These are phyloP conservation scores for Emmelina monodactyla DNA, from an alignment of 2,888 invertebrate species.

Conservation along the genomic window DNA sequence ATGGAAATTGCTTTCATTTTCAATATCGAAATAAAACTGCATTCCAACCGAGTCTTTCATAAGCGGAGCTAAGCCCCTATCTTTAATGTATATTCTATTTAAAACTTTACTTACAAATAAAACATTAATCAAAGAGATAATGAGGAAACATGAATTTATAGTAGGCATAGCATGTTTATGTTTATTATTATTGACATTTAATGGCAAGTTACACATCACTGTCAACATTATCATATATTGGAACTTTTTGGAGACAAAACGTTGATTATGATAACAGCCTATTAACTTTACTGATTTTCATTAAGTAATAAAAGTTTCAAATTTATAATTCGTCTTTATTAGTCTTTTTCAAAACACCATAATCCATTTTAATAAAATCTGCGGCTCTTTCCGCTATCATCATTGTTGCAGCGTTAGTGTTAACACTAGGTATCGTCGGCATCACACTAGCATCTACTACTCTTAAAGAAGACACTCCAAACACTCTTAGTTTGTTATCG, in stretches of 20 bases:
- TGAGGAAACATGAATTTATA: not conserved
- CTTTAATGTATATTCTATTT: slow-evolving; percentile 26
- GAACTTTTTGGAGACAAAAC: not conserved
- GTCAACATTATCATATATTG: not conserved
- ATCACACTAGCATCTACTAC: slow-evolving; percentile 52
- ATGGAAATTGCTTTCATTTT: slow-evolving; percentile 25
- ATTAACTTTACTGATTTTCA: too few relatives aligned
- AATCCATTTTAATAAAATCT: slow-evolving; percentile 44
- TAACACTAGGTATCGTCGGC: slow-evolving; percentile 51
- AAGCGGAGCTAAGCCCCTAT: slow-evolving; percentile 37
- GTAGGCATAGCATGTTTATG: slow-evolving; percentile 17
- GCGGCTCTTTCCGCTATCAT: slow-evolving; percentile 54
- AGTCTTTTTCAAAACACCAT: slow-evolving; percentile 14
- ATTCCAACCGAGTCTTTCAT: slow-evolving; percentile 33
- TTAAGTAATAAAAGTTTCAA: not conserved
- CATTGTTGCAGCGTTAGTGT: slow-evolving; percentile 48
- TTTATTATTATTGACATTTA: slow-evolving; percentile 2
- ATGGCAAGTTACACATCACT: not conserved
- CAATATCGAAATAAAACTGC: slow-evolving; percentile 37
- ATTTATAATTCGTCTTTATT: slow-evolving; percentile 34
- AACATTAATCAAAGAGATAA: slow-evolving; percentile 14
- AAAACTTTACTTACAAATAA: slow-evolving; percentile 17
- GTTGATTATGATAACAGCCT: too few relatives aligned
- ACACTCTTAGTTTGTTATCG: slow-evolving; percentile 32
- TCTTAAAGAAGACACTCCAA: slow-evolving; percentile 33